Evolutionary conservation across 2,888 invertebrate genomes (phyloP).

Genomic region (Sesia bembeciformis): DNA sequence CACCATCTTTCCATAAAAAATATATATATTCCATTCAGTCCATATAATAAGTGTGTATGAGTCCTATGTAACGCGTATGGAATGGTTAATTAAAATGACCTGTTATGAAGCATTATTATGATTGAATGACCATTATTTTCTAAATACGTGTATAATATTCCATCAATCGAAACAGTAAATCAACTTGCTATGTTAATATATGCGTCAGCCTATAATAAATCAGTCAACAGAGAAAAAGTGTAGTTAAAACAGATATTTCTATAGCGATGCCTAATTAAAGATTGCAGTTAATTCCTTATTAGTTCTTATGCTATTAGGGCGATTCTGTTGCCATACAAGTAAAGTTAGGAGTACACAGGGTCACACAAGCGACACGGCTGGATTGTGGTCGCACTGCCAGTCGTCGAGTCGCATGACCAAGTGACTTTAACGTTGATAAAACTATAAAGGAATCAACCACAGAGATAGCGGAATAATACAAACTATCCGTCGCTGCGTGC

Average conservation of each 20-base stretch:
- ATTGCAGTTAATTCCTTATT: not conserved
- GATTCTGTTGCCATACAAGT: too few species aligned
- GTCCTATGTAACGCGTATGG: not conserved
- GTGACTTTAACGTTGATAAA: too few species aligned
- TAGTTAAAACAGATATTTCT: not conserved
- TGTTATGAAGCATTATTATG: not conserved
- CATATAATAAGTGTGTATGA: too few species aligned
- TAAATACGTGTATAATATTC: not conserved
- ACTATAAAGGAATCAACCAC: too few species aligned
- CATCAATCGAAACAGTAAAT: not conserved
- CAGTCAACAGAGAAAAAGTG: not conserved
- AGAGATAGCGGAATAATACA: too few species aligned
- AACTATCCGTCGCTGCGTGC: too few species aligned
- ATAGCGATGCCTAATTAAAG: not conserved
- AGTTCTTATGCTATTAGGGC: not conserved
- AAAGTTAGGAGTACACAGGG: too few species aligned
- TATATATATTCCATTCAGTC: too few species aligned
- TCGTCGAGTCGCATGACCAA: too few species aligned
- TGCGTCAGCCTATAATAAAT: not conserved
- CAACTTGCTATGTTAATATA: not conserved
- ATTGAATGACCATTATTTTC: not conserved
- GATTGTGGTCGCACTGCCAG: too few species aligned
- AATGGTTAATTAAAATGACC: not conserved
- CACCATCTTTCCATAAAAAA: too few species aligned
- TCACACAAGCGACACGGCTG: too few species aligned